Base-by-base conservation (phyloP, 2,888 invertebrate species). In the Macrophya alboannulata region DNA sequence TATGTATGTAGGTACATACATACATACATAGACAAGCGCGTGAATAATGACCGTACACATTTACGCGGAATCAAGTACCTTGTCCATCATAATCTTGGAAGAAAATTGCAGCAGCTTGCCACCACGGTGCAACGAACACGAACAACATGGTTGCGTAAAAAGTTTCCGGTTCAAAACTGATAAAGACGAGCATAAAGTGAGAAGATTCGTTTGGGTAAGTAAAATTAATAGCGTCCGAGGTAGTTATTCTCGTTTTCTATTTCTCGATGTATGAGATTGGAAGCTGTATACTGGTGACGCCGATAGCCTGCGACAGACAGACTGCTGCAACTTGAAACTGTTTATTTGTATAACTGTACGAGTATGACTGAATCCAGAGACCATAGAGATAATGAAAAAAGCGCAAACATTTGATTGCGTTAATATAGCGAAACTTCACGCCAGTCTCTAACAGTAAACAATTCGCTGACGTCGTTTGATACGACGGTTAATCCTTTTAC, bases 31-130 rank as follows among this genome's bases (percentile, higher is more conserved):
- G n/a, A n/a, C 72, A 74, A 21, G 45, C n/a, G 45, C n/a, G 21
- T 45, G 43, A 45, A 45, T 74, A 45, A 74, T 74, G 25, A 12
- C 40, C 45, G 45, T 74, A 12, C 10, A 10, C n/a, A 74, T 74
- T n/a, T n/a, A 55, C 55, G 21, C 45, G 72, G 72, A 74, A 74
- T 74, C 45, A 45, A 74, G 72, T 45, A 74, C 72, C 45, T 74
- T 74, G 72, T 74, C 45, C 45, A 74, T 45, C 45, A 25, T 68
- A 12, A 68, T 68, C 15, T 68, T 15, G 68, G 17, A 74, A 45
- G 72, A 74, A 74, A 74, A 74, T 74, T 74, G 72, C 72, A 74
- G 25, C 72, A 74, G 72, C 72, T 74, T 45, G 72, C 72, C 72
- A 74, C 21, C 45, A 45, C 45, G 43, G 72, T 10, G 72, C 15